Conservation (phyloP, 2,113 vertebrate genomes). For the Haliaeetus leucogaster region DNA sequence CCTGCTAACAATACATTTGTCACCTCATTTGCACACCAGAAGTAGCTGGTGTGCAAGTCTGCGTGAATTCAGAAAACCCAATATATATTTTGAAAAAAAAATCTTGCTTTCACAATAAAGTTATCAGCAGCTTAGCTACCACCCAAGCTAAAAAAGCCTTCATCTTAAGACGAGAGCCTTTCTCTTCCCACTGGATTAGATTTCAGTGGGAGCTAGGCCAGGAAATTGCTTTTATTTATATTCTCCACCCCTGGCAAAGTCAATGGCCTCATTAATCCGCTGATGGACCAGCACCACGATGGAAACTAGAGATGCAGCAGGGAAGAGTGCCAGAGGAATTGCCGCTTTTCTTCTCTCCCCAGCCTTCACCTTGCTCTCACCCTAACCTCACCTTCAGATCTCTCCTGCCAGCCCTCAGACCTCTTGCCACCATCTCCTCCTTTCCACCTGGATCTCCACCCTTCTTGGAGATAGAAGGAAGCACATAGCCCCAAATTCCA, state of each 20-base stretch:
- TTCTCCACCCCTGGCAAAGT: conserved; percentile 67
- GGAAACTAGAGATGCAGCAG: conserved; percentile 55
- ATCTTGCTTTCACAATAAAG: neutral
- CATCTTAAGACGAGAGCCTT: neutral
- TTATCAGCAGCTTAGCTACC: neutral
- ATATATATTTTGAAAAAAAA: neutral
- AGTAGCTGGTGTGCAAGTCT: neutral
- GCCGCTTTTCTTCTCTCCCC: neutral
- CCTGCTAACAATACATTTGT: neutral
- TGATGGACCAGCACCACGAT: conserved; percentile 53
- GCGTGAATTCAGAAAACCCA: neutral
- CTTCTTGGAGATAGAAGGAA: neutral
- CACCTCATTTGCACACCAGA: neutral
- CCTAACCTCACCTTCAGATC: conserved; percentile 18
- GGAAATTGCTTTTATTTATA: conserved; percentile 70
- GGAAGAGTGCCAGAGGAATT: conserved; percentile 33
- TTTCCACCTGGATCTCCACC: neutral
- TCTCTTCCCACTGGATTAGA: conserved; percentile 59
- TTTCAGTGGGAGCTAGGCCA: conserved; percentile 61
- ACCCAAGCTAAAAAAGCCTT: conserved; percentile 5
- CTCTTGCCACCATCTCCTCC: neutral
- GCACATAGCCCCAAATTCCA: neutral
- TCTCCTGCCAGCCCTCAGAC: neutral
- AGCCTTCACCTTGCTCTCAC: conserved; percentile 34
- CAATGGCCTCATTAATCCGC: conserved; percentile 62